phyloP scores from a whole-genome alignment of 2,888 invertebrate species.

The Sarcophaga carnaria region DNA sequence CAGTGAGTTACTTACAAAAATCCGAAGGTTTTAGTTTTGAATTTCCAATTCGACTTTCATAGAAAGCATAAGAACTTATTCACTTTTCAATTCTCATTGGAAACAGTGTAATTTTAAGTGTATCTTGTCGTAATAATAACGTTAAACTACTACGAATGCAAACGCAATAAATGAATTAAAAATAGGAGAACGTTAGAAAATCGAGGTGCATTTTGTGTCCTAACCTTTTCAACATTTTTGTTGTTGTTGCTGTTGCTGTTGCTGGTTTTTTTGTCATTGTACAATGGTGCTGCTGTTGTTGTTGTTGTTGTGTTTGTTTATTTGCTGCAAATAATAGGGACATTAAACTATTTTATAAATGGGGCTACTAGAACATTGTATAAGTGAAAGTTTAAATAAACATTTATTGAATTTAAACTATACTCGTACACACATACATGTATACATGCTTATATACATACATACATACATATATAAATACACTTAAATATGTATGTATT shows the following conservation, averaged over 20 bases:
- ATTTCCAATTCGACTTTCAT: no score
- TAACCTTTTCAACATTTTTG: not conserved
- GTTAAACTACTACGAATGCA: slow-evolving; percentile 22
- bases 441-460: no score
- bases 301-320: not conserved
- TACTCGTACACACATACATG: not conserved
- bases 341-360: slow-evolving; percentile 5
- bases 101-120: slow-evolving; percentile 4
- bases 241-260: slow-evolving; percentile 14
- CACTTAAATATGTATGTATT: no score
- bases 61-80: no score
- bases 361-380: not conserved
- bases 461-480: no score
- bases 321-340: not conserved
- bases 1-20: no score
- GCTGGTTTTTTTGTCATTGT: not conserved
- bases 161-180: slow-evolving; percentile 41
- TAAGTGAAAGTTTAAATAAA: slow-evolving; percentile 1
- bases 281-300: slow-evolving; percentile 4
- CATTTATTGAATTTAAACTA: not conserved
- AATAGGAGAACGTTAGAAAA: slow-evolving; percentile 38
- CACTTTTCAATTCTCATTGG: not conserved
- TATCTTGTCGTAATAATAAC: slow-evolving; percentile 16
- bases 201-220: slow-evolving; percentile 49
- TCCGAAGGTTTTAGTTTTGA: no score